A percentile compares a stretch with the other conserved stretches of the same genome.
Conservation (phyloP, 2,888 invertebrate species). For the Perizoma flavofasciatum region DNA sequence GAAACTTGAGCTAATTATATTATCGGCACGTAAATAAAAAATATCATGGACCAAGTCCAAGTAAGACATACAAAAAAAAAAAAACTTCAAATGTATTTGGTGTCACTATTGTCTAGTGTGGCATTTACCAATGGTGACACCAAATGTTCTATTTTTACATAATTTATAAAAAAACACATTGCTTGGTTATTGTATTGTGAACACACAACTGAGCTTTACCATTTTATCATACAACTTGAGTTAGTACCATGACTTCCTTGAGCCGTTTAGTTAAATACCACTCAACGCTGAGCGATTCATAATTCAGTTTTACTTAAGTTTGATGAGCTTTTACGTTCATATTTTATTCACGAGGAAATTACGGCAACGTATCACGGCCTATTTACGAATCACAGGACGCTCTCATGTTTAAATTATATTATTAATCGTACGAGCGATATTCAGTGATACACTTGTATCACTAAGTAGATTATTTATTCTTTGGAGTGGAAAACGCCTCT, state of each 20-base stretch:
- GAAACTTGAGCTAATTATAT: too few species aligned
- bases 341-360: constrained; percentile 41
- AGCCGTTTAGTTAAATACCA: constrained; percentile 31
- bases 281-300: constrained; percentile 37
- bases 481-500: too few species aligned
- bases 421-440: constrained; percentile 22
- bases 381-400: constrained; percentile 34
- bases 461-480: constrained; percentile 1
- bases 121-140: too few species aligned
- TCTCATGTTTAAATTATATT: constrained; percentile 24
- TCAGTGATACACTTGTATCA: constrained; percentile 10
- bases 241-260: constrained; percentile 18
- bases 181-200: too few species aligned
- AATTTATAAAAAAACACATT: too few species aligned
- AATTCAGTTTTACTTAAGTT: constrained; percentile 41
- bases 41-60: too few species aligned
- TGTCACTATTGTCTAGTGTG: too few species aligned
- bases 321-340: constrained; percentile 41
- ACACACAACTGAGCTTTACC: background rate
- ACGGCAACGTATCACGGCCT: constrained; percentile 32
- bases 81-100: too few species aligned
- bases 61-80: too few species aligned
- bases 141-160: too few species aligned
- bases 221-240: constrained; percentile 2
- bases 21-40: too few species aligned